These are phyloP conservation scores for Trichopria drosophilae DNA, from an alignment of 2,888 invertebrate genomes.

Conservation along the genomic window DNA sequence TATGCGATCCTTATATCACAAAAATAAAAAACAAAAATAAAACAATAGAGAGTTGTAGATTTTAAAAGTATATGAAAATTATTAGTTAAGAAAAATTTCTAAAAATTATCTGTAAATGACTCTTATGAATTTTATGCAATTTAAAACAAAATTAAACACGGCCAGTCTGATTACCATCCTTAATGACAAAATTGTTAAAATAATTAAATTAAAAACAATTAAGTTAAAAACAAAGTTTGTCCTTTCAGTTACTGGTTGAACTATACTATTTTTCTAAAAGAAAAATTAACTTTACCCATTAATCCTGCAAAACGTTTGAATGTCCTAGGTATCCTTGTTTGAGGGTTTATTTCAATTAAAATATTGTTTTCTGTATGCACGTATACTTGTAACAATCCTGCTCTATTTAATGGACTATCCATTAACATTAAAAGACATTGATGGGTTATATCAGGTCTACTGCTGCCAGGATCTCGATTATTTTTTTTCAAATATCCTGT, in stretches of 20 bases:
- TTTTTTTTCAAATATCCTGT: conserved; percentile 80
- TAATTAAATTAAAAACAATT: conserved; percentile 3
- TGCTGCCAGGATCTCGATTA: conserved; percentile 83
- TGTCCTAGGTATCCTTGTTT: conserved; percentile 94
- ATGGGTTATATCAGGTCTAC: conserved; percentile 95
- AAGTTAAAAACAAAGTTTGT: background rate
- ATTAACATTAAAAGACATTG: conserved; percentile 96
- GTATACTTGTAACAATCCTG: conserved; percentile 84
- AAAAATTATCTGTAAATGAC: no score
- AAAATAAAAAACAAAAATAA: no score
- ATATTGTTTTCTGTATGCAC: conserved; percentile 90
- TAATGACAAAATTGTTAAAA: background rate
- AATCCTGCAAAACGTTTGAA: conserved; percentile 96
- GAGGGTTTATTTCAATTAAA: conserved; percentile 93
- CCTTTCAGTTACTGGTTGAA: background rate
- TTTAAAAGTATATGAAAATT: no score
- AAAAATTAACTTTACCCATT: conserved; percentile 71
- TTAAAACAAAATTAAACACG: conserved; percentile 5
- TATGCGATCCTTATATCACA: no score
- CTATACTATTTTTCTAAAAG: background rate
- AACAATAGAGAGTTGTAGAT: no score
- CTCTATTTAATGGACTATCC: conserved; percentile 95
- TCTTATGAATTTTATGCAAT: no score
- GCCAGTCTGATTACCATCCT: no score
- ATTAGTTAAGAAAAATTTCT: no score